These are phyloP conservation scores for Tolmerus cingulatus DNA, from an alignment of 2,888 invertebrate species.

Conservation along the genomic window DNA sequence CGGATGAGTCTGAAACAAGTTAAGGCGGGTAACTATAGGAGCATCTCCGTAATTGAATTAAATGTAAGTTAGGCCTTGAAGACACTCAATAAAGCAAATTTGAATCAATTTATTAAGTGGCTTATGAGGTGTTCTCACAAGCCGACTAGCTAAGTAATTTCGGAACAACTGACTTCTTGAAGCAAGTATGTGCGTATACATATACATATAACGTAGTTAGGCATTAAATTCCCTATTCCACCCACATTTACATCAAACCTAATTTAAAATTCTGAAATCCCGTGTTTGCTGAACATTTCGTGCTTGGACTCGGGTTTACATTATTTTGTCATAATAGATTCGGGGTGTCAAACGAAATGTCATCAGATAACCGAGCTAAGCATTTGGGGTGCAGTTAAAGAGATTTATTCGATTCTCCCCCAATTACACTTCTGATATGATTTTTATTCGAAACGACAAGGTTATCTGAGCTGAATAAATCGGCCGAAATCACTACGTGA, in stretches of 20 bases:
- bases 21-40: not conserved
- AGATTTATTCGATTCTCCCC: constrained; percentile 24
- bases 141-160: not conserved
- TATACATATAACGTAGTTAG: not conserved
- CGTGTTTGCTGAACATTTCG: constrained; percentile 29
- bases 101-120: constrained; percentile 47
- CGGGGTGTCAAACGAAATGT: constrained; percentile 37
- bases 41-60: constrained; percentile 45
- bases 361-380: constrained; percentile 29
- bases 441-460: constrained; percentile 21
- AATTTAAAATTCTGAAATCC: constrained; percentile 41
- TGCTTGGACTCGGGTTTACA: not conserved
- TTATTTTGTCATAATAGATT: not conserved
- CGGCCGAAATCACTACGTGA: not conserved
- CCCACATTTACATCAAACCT: not conserved
- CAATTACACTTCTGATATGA: not conserved
- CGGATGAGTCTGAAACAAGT: not conserved
- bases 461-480: constrained; percentile 23
- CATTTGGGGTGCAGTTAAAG: constrained; percentile 15
- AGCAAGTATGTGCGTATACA: not conserved
- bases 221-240: not conserved
- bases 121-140: not conserved
- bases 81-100: constrained; percentile 47
- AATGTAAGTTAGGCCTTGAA: not conserved
- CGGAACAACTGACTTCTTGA: not conserved